These are phyloP conservation scores for Egretta garzetta DNA, from an alignment of 2,113 vertebrate species.

Conservation along the genomic window DNA sequence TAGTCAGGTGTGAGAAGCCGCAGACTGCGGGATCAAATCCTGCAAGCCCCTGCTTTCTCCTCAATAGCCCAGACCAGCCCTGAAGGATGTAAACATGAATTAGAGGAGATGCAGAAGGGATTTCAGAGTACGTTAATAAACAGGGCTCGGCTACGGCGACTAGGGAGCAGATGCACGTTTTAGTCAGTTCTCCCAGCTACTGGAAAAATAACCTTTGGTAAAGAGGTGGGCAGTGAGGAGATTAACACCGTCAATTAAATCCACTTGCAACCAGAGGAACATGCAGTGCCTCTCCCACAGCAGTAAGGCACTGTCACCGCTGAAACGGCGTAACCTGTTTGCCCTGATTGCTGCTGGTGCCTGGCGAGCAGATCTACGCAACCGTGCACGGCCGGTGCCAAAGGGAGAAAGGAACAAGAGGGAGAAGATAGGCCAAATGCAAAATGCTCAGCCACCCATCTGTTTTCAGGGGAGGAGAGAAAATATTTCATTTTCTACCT, in stretches of 20 bases:
- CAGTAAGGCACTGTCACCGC: not conserved
- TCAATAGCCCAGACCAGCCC: not conserved
- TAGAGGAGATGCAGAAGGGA: not conserved
- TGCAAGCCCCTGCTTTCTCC: not conserved
- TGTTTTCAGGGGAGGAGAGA: slow-evolving; percentile 20
- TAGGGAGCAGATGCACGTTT: not conserved
- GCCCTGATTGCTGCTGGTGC: not conserved
- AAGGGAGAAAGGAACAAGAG: not conserved
- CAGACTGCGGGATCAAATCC: not conserved
- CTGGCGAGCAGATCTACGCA: not conserved
- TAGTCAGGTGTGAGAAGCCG: not conserved
- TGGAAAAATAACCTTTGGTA: not conserved
- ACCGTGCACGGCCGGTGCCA: not conserved
- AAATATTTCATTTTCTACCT: slow-evolving; percentile 62
- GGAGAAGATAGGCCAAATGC: not conserved
- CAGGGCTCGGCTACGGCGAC: not conserved
- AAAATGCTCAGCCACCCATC: not conserved
- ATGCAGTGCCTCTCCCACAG: not conserved
- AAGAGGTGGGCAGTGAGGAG: not conserved
- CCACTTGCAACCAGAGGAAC: not conserved
- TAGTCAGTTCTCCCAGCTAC: not conserved
- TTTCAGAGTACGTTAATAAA: not conserved
- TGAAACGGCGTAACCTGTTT: not conserved
- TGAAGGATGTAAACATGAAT: not conserved
- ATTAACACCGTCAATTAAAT: not conserved